These are phyloP conservation scores for Drosophila lacicola DNA, from an alignment of 2,888 invertebrate genomes.

Conservation along the genomic window DNA sequence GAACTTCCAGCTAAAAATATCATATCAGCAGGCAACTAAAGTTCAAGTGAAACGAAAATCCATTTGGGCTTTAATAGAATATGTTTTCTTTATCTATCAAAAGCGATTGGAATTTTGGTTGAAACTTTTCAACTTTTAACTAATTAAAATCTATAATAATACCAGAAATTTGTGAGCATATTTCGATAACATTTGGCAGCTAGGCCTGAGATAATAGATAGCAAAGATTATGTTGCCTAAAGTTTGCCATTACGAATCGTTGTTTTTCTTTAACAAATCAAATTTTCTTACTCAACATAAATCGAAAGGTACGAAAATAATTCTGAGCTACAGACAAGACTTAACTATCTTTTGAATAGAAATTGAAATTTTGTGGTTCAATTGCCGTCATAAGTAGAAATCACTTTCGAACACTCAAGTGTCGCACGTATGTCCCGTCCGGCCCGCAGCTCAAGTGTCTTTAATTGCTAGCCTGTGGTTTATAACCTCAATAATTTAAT, in stretches of 20 bases:
- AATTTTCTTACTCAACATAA: not conserved
- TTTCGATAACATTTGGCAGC: not conserved
- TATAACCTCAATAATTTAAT: conserved; percentile 28
- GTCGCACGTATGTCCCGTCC: conserved; percentile 23
- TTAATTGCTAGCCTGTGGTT: conserved; percentile 43
- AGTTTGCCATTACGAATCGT: too few relatives aligned
- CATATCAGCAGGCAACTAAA: conserved; percentile 22
- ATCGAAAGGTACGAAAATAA: not conserved
- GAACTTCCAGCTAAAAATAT: conserved; percentile 20
- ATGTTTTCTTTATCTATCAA: conserved; percentile 12
- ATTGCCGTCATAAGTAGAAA: conserved; percentile 42
- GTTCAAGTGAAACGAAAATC: conserved; percentile 28
- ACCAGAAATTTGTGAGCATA: not conserved
- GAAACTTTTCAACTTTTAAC: not conserved
- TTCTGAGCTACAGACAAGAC: too few relatives aligned
- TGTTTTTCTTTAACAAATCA: too few relatives aligned
- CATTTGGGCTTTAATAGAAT: conserved; percentile 4
- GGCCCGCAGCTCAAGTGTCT: conserved; percentile 37
- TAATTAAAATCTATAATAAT: conserved; percentile 9
- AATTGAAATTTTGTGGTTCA: conserved; percentile 1
- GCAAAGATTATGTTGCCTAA: not conserved
- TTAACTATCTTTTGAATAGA: too few relatives aligned
- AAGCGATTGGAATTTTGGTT: not conserved
- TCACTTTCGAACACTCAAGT: conserved; percentile 35
- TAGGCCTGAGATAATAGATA: not conserved